Percentiles rank a stretch among this genome's conserved stretches.
Conservation (phyloP, 2,113 vertebrate species). For the Peromyscus maniculatus region DNA sequence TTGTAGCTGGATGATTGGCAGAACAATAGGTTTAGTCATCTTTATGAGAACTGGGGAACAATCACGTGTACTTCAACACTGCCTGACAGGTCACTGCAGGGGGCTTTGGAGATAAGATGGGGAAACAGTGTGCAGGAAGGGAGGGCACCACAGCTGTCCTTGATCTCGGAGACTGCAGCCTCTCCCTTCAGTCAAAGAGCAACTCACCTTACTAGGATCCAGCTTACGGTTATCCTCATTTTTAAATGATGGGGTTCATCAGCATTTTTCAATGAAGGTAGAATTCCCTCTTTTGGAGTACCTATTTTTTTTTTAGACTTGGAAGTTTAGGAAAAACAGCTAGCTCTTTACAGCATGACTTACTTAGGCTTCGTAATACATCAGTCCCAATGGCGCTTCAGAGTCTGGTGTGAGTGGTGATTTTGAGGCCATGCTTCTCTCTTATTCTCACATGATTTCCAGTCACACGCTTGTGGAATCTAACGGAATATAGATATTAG, state of each 20-base stretch:
- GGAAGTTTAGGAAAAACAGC: slow-evolving; percentile 3
- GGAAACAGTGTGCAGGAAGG: not conserved
- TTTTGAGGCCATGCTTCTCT: not conserved
- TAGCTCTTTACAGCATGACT: not conserved
- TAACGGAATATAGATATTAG: slow-evolving; percentile 2
- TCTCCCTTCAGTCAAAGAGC: slow-evolving; percentile 7
- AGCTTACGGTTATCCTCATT: not conserved
- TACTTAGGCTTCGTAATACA: not conserved
- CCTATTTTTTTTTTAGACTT: not conserved
- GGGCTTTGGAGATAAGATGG: not conserved
- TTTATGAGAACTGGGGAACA: not conserved
- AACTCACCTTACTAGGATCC: not conserved
- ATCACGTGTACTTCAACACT: not conserved
- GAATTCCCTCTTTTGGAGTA: not conserved
- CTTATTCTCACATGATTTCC: not conserved
- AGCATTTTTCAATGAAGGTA: not conserved
- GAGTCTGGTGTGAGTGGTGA: not conserved
- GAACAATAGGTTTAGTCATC: not conserved
- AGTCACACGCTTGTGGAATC: not conserved
- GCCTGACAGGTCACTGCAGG: no score
- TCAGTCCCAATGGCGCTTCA: not conserved
- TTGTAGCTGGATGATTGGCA: not conserved
- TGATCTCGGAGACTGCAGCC: not conserved
- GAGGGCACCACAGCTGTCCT: not conserved
- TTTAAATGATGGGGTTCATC: not conserved